phyloP scores from a whole-genome alignment of 2,113 vertebrate genomes.

The Passer domesticus region DNA sequence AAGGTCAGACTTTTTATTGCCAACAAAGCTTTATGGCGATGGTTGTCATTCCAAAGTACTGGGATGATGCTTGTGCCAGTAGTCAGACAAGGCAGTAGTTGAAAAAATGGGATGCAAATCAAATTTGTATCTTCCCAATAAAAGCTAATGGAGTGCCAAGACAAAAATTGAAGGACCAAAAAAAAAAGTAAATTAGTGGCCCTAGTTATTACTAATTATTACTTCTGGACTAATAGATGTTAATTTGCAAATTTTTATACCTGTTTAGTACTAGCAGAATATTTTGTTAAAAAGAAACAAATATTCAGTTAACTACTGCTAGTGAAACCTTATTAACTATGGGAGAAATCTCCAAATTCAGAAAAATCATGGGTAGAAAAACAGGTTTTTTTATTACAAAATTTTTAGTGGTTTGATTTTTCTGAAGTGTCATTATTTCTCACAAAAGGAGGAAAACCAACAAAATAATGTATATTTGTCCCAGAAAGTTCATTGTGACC shows the following conservation, averaged over 20 bases:
- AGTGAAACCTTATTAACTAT: background rate
- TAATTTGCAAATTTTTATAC: background rate
- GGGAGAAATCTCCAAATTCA: background rate
- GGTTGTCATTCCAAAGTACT: background rate
- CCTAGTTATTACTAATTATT: background rate
- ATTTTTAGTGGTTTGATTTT: background rate
- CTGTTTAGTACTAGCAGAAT: background rate
- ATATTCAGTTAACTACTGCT: background rate
- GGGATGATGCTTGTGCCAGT: background rate
- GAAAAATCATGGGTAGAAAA: background rate
- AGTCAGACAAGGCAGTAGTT: background rate
- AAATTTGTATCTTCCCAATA: background rate
- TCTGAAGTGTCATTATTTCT: background rate
- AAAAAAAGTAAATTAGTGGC: accelerated
- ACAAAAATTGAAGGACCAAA: background rate
- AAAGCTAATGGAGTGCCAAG: background rate
- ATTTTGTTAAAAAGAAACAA: background rate
- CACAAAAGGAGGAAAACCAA: background rate
- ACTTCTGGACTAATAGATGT: background rate
- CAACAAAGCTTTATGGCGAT: background rate
- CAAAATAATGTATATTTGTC: background rate
- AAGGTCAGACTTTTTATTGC: background rate
- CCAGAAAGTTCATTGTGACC: background rate
- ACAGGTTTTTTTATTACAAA: background rate
- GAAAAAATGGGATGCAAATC: background rate